Conservation (phyloP, 1,140 invertebrate species). For the Carcinoscorpius rotundicauda region DNA sequence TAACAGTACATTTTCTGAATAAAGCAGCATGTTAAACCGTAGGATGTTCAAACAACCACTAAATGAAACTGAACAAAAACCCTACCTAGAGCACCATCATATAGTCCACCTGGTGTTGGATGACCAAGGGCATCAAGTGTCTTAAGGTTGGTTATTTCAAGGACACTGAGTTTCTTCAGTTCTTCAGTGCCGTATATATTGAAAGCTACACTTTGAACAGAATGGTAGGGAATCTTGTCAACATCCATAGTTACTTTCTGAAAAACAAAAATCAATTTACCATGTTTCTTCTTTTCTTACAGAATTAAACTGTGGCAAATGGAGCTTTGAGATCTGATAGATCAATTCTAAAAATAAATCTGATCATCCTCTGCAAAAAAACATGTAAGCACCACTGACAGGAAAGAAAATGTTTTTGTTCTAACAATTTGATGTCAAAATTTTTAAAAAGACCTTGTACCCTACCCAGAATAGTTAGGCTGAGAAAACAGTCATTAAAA, state of each 20-base stretch:
- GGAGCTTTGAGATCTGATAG: no score
- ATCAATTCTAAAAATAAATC: no score
- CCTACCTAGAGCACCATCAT: conserved; percentile 63
- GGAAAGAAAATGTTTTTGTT: no score
- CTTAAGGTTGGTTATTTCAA: conserved; percentile 65
- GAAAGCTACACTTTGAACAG: conserved; percentile 14
- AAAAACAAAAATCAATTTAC: no score
- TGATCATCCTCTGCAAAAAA: no score
- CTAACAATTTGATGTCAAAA: no score
- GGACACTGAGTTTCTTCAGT: conserved; percentile 71
- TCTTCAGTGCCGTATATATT: conserved; percentile 45
- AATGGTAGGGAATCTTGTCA: not conserved
- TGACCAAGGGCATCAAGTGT: conserved; percentile 77
- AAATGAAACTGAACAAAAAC: conserved; percentile 6
- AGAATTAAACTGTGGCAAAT: no score
- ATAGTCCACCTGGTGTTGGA: conserved; percentile 65
- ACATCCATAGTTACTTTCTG: not conserved
- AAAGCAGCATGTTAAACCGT: not conserved
- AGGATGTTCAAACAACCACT: not conserved
- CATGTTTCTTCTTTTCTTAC: no score
- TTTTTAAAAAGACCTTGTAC: no score
- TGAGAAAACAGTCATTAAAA: no score
- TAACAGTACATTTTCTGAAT: not conserved
- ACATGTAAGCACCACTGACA: no score
- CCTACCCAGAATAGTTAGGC: no score